Evolutionary conservation across 2,113 vertebrate species (phyloP).

Genomic region (Sebastes fasciatus): DNA sequence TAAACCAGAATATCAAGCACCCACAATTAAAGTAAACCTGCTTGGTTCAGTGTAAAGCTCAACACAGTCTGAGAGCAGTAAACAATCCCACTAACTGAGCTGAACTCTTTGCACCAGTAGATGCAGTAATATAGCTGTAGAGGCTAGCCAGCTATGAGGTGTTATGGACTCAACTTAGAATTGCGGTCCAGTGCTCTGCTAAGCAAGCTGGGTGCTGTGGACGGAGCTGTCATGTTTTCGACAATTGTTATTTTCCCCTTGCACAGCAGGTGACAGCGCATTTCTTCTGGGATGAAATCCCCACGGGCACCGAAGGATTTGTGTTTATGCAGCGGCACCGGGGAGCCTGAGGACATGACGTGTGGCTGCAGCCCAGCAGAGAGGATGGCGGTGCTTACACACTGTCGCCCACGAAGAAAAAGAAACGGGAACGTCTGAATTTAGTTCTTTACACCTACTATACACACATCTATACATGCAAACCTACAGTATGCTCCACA

Average conservation of each 20-base stretch:
- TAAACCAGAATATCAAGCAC: neutral
- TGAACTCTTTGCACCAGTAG: neutral
- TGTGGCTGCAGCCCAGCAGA: conserved; percentile 63
- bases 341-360: conserved; percentile 67
- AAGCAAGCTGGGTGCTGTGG: conserved; percentile 42
- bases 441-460: neutral
- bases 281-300: conserved; percentile 78
- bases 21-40: neutral
- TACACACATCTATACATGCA: conserved; percentile 6
- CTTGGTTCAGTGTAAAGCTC: neutral
- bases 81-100: conserved; percentile 4
- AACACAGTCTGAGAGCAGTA: neutral
- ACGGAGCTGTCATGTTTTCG: conserved; percentile 70
- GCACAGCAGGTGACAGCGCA: conserved; percentile 72
- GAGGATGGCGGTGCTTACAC: conserved; percentile 46
- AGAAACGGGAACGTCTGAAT: neutral
- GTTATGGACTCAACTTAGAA: conserved; percentile 25
- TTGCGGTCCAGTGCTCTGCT: conserved; percentile 37
- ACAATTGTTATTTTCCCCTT: conserved; percentile 78
- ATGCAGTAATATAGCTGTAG: neutral
- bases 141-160: neutral
- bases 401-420: neutral
- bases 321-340: conserved; percentile 72
- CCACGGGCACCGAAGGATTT: conserved; percentile 68
- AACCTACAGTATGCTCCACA: neutral